A percentile compares a stretch with the other conserved stretches of the same genome.
These are phyloP conservation scores for Actinernus sp. DNA, from an alignment of 92 coral and sea anemone species.

Conservation along the genomic window DNA sequence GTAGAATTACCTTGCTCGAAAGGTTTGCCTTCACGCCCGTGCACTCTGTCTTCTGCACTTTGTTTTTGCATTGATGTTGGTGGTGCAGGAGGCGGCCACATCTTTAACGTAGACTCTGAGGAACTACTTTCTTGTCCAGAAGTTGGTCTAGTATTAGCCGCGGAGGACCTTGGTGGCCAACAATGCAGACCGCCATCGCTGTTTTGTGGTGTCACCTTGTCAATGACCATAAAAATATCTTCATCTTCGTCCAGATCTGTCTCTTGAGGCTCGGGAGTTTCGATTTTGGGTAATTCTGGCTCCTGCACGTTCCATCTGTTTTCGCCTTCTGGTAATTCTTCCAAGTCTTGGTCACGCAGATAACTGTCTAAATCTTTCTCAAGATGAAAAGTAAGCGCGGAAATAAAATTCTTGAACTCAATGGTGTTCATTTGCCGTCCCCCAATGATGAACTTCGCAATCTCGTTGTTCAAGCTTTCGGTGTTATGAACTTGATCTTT, in stretches of 20 bases:
- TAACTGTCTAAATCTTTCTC: conserved; percentile 58
- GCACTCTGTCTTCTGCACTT: conserved; percentile 1
- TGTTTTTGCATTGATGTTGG: conserved; percentile 65
- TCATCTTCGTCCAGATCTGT: no score
- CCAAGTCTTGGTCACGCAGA: conserved; percentile 56
- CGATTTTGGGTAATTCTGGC: conserved; percentile 26
- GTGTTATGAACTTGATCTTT: conserved; percentile 43
- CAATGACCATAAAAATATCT: neutral
- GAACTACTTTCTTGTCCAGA: conserved; percentile 7
- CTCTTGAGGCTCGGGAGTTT: conserved; percentile 8
- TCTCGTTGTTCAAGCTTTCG: conserved; percentile 64
- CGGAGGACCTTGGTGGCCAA: conserved; percentile 93
- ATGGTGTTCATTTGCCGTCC: conserved; percentile 46
- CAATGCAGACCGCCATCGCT: conserved; percentile 77
- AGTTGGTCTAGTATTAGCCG: conserved; percentile 22
- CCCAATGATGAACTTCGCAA: conserved; percentile 64
- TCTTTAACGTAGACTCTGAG: conserved; percentile 48
- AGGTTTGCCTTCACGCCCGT: neutral
- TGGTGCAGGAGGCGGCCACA: conserved; percentile 94
- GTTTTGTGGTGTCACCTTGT: no score
- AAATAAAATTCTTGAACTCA: conserved; percentile 65
- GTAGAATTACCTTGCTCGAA: neutral
- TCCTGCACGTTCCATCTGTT: conserved; percentile 79
- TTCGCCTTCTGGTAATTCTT: conserved; percentile 64
- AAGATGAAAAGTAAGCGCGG: conserved; percentile 17